Evolutionary conservation across 2,797 vertebrate genomes (phyloP), one percentile per base, ranked within the genome.

Genomic region (Anguilla megastoma): DNA sequence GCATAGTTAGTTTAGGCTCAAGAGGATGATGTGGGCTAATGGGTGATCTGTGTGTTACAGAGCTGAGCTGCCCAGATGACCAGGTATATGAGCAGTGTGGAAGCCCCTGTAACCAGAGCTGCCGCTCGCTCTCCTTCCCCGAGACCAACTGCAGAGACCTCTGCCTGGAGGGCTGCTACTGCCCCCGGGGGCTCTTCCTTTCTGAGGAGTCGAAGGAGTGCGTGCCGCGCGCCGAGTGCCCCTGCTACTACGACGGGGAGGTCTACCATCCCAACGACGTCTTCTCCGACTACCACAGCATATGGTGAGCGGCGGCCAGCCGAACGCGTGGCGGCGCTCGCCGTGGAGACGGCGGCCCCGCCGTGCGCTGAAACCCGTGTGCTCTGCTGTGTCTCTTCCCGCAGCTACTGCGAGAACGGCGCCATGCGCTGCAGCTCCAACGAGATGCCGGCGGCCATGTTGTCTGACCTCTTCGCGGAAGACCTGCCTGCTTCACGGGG

Each of bases 161-260:
- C 87, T 99, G 99, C 48, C 93, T 98, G 85, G 99, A 99, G 90
- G 99, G 99, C 18, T 99, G 99, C 90, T 99, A 97, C 91, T 99
- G 98, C 76, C 97, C 97, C 0, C 87, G 88, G 0, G 98, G 97
- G 24, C 96, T 97, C 24, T 98, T 97, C 93, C 94, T 96, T 83
- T 97, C 97, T 0, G 95, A 97, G 0, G 95, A 97, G 83, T 92
- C 87, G 0, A 97, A 97, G 63, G 92, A 97, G 54, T 99, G 99
- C 0, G 97, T 99, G 86, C 94, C 95, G 0, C 96, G 95, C 60
- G 95, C 97, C 56, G 95, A 94, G 88, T 99, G 99, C 90, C 95
- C 97, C 60, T 99, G 99, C 89, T 96, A 98, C 90, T 97, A 98
- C 0, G 97, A 99, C 0, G 99, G 98, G 1, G 98, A 99, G 91